Evolutionary conservation across 2,797 vertebrate species (phyloP).

Genomic region (Tinamus major): DNA sequence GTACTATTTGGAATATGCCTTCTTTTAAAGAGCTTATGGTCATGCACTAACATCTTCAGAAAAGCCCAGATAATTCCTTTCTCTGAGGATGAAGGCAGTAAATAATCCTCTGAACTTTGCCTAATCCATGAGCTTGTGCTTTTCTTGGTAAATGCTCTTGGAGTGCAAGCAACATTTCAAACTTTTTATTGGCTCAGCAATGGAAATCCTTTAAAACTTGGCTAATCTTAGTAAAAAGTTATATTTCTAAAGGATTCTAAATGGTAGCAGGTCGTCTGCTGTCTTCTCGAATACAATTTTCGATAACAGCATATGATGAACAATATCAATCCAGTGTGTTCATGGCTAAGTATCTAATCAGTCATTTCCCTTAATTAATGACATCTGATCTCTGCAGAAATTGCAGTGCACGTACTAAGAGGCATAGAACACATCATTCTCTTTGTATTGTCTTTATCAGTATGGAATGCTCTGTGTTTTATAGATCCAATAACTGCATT

Average conservation of each 20-base stretch:
- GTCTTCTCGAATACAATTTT: not conserved
- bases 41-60: not conserved
- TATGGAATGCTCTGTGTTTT: not conserved
- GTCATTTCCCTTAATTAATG: slow-evolving; percentile 8
- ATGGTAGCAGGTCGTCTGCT: not conserved
- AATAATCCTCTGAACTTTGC: slow-evolving; percentile 12
- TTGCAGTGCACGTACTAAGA: not conserved
- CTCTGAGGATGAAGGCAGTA: not conserved
- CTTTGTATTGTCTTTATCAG: not conserved
- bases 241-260: not conserved
- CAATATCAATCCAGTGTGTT: not conserved
- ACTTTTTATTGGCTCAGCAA: not conserved
- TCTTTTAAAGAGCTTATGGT: not conserved
- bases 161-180: not conserved
- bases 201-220: slow-evolving; percentile 4
- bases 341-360: slow-evolving; percentile 8
- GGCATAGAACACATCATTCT: not conserved
- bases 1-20: not conserved
- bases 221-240: not conserved
- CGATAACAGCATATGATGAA: not conserved
- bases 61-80: slow-evolving; percentile 1
- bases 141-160: not conserved
- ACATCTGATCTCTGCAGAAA: slow-evolving; percentile 12
- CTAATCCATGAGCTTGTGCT: not conserved
- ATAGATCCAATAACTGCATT: slow-evolving; percentile 11